Base-by-base conservation (phyloP, 2,797 vertebrate genomes). In the Microcaecilia unicolor region DNA sequence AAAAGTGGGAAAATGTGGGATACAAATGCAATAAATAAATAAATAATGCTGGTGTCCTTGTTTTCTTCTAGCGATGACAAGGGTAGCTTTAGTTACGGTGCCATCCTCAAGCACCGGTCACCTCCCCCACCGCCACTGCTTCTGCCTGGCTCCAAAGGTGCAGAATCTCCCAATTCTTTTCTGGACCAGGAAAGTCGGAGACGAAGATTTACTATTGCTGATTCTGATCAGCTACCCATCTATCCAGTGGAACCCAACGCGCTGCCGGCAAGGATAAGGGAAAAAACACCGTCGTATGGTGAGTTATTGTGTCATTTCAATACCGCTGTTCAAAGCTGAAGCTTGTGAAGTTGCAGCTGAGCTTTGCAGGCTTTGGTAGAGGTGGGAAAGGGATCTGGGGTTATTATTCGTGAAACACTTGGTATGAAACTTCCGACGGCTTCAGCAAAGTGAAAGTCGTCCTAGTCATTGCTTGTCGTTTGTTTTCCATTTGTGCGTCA, bases 161-260 rank as follows among this genome's bases (percentile, higher is more conserved):
- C 88, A 0, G 90, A 96, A 64, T 97, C 92, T 24, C 90, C 91
- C 0, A 93, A 93, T 66, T 92, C 91, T 9, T 86, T 83, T 47
- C 61, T 94, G 66, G 92, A 97, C 57, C 76, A 85, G 10, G 86
- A 92, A 32, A 65, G 60, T 14, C 62, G 71, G 15, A 80, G 76
- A 15, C 64, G 82, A 3, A 76, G 85, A 26, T 84, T 81, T 38
- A 83, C 86, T 15, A 76, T 83, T 1, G 58, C 72, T 0, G 84
- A 94, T 27, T 89, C 83, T 0, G 76, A 86, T 41, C 77, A 76
- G 44, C 28, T 80, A 6, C 55, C 51, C 3, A 43, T 55, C 1
- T 78, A 74, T 37, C 64, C 80, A 0, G 9, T 77, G 6, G 87
- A 90, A 40, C 55, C 41, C 33, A 74, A 42, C 25, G 45, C 89